Evolutionary conservation across 2,113 vertebrate genomes (phyloP).

Genomic region (Hippolais icterina): DNA sequence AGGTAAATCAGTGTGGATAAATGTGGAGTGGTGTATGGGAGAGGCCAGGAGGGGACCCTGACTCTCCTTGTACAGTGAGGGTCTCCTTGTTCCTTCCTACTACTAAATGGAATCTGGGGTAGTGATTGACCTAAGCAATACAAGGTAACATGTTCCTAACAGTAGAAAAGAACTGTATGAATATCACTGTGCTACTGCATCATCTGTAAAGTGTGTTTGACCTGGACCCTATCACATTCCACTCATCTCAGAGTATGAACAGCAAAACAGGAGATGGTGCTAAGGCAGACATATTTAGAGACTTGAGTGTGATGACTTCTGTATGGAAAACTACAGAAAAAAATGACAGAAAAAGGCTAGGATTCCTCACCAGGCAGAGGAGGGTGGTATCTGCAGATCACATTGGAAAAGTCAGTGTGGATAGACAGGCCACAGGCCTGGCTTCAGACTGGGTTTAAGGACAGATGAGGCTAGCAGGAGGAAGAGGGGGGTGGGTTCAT

Average conservation of each 20-base stretch:
- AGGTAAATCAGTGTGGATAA: not conserved
- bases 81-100: not conserved
- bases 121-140: not conserved
- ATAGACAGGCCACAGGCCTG: not conserved
- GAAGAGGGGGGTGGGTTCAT: not conserved
- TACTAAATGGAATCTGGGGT: not conserved
- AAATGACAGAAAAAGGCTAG: not conserved
- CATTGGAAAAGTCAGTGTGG: rapidly evolving
- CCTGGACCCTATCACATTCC: not conserved
- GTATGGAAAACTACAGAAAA: not conserved
- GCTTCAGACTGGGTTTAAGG: not conserved
- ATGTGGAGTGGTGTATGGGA: not conserved
- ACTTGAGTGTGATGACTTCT: not conserved
- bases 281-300: not conserved
- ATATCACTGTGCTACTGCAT: not conserved
- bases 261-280: not conserved
- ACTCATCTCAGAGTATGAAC: not conserved
- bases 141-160: not conserved
- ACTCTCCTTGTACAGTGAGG: not conserved
- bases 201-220: not conserved
- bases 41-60: not conserved
- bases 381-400: not conserved
- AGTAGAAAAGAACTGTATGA: not conserved
- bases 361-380: not conserved
- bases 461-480: not conserved